These are phyloP conservation scores for Campaea margaritaria DNA, from an alignment of 2,888 invertebrate genomes.

Conservation along the genomic window DNA sequence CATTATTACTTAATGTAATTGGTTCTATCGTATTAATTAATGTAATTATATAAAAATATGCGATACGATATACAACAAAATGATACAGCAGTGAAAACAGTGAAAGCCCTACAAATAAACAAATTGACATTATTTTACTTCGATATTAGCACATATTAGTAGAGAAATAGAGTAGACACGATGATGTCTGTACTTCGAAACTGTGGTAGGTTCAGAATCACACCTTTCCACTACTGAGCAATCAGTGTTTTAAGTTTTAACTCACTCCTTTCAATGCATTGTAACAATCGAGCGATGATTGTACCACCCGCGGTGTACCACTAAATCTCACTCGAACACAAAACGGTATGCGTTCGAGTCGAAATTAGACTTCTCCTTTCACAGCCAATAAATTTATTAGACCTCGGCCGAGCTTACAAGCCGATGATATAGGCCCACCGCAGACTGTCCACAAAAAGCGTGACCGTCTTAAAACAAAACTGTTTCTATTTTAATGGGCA, in stretches of 20 bases:
- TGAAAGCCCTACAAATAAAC: too few species aligned
- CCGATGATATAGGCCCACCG: conserved; percentile 46
- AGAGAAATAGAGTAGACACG: background rate
- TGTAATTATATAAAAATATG: too few species aligned
- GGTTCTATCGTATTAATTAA: too few species aligned
- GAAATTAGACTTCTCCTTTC: conserved; percentile 72
- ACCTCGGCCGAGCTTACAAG: conserved; percentile 57
- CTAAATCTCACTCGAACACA: conserved; percentile 52
- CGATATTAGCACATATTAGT: background rate
- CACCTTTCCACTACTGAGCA: conserved; percentile 24
- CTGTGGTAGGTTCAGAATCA: conserved; percentile 21
- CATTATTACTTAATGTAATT: too few species aligned
- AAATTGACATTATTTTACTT: background rate
- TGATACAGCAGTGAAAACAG: background rate
- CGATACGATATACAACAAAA: background rate
- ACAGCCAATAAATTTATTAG: conserved; percentile 69
- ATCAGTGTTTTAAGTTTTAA: conserved; percentile 29
- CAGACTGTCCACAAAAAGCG: conserved; percentile 40
- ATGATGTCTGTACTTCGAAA: background rate
- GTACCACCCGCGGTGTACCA: conserved; percentile 52
- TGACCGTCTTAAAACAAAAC: conserved; percentile 34
- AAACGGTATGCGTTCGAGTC: conserved; percentile 60
- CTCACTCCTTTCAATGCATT: conserved; percentile 27
- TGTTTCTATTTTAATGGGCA: conserved; percentile 24
- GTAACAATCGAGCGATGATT: conserved; percentile 42